Evolutionary conservation across 2,113 vertebrate genomes (phyloP).

Genomic region (Albula goreensis): DNA sequence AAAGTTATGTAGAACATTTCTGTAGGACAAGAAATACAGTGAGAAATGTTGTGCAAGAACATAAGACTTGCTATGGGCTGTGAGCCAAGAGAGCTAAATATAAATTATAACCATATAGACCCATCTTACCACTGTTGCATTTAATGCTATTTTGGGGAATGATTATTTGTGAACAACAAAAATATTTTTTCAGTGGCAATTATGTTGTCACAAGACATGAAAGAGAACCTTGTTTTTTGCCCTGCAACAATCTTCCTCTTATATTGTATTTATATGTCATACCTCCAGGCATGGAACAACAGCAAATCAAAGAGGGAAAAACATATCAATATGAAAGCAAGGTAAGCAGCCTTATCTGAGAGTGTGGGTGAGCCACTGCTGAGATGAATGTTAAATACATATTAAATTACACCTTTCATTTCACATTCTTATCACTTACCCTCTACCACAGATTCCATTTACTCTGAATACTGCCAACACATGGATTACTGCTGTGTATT

Average conservation of each 20-base stretch:
- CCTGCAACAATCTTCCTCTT: not conserved
- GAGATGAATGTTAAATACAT: not conserved
- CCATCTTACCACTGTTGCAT: not conserved
- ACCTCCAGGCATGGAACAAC: not conserved
- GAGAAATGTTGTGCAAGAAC: too few species aligned
- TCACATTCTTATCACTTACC: not conserved
- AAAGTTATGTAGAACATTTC: too few species aligned
- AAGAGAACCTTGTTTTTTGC: not conserved
- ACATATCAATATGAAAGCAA: conserved; percentile 3
- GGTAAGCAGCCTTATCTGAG: not conserved
- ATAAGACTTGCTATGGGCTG: too few species aligned
- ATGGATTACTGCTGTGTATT: not conserved
- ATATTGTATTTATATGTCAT: not conserved
- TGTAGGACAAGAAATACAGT: too few species aligned
- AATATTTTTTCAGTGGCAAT: not conserved
- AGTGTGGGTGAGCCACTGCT: not conserved
- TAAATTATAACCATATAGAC: too few species aligned
- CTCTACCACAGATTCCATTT: not conserved
- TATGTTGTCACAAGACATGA: not conserved
- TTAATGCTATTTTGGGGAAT: not conserved
- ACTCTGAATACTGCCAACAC: not conserved
- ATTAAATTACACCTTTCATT: not conserved
- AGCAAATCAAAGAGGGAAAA: not conserved
- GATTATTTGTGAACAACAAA: not conserved
- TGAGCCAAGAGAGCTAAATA: too few species aligned